These are phyloP conservation scores for Sinocyclocheilus grahami DNA, from an alignment of 2,113 vertebrate genomes.

Conservation along the genomic window DNA sequence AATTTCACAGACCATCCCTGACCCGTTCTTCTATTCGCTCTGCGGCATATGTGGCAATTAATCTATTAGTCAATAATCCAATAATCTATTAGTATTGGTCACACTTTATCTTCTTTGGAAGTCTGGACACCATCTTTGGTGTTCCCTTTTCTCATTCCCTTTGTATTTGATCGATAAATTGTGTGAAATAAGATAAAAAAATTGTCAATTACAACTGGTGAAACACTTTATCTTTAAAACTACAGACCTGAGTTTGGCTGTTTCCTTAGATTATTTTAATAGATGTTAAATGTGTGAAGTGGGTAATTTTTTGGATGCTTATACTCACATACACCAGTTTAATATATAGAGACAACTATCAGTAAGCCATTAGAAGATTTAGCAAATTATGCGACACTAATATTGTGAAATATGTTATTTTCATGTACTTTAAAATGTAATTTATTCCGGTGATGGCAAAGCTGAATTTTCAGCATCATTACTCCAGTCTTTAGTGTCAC, in stretches of 20 bases:
- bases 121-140: not conserved
- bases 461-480: not conserved
- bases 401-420: not conserved
- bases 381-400: not conserved
- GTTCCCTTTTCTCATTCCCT: not conserved
- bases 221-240: not conserved
- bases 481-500: not conserved
- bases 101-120: slow-evolving; percentile 3
- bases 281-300: not conserved
- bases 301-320: not conserved
- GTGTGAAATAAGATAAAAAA: slow-evolving; percentile 17
- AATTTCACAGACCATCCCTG: slow-evolving; percentile 60
- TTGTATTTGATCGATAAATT: not conserved
- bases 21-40: slow-evolving; percentile 18
- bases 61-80: slow-evolving; percentile 26
- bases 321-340: not conserved
- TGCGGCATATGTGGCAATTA: not conserved
- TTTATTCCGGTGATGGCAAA: not conserved
- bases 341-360: not conserved
- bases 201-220: not conserved
- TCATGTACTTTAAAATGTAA: not conserved
- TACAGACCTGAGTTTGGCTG: not conserved
- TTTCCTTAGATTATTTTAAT: not conserved
- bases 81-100: slow-evolving; percentile 30
- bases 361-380: not conserved